A percentile compares a stretch with the other conserved stretches of the same genome.
phyloP scores from a whole-genome alignment of 2,797 vertebrate genomes.

The Oreochromis grahami region DNA sequence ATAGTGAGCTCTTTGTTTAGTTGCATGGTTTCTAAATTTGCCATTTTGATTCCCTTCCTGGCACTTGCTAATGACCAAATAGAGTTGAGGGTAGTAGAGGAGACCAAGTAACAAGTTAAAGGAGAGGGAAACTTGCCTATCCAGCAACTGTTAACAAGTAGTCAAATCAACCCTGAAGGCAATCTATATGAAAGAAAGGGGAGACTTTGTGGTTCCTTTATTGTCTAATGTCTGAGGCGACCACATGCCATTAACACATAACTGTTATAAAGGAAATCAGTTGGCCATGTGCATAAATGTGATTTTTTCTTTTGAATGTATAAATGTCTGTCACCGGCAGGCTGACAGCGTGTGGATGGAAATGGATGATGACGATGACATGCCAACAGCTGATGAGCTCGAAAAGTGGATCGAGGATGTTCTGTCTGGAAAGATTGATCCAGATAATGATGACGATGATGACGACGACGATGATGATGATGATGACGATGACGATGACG shows the following conservation, averaged over 20 bases:
- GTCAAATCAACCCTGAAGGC: background rate
- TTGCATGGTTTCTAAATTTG: background rate
- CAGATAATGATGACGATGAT: background rate
- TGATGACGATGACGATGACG: slow-evolving; percentile 1
- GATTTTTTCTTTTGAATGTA: background rate
- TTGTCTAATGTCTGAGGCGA: background rate
- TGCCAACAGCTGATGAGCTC: slow-evolving; percentile 84
- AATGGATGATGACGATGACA: slow-evolving; percentile 88
- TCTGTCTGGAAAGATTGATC: slow-evolving; percentile 85
- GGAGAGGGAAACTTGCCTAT: background rate
- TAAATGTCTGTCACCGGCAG: slow-evolving; percentile 50
- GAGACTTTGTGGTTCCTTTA: background rate
- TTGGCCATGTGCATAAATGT: background rate
- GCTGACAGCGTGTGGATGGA: slow-evolving; percentile 91
- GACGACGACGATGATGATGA: background rate
- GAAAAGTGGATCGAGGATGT: slow-evolving; percentile 90
- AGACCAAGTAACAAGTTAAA: background rate
- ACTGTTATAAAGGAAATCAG: background rate
- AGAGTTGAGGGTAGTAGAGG: background rate
- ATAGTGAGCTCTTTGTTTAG: background rate
- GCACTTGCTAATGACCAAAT: background rate
- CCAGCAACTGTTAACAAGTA: background rate
- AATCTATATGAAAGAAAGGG: background rate
- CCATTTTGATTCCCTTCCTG: background rate
- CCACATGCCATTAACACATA: background rate